Evolutionary conservation across 2,797 vertebrate species (phyloP).

Genomic region (Eleutherodactylus coqui): DNA sequence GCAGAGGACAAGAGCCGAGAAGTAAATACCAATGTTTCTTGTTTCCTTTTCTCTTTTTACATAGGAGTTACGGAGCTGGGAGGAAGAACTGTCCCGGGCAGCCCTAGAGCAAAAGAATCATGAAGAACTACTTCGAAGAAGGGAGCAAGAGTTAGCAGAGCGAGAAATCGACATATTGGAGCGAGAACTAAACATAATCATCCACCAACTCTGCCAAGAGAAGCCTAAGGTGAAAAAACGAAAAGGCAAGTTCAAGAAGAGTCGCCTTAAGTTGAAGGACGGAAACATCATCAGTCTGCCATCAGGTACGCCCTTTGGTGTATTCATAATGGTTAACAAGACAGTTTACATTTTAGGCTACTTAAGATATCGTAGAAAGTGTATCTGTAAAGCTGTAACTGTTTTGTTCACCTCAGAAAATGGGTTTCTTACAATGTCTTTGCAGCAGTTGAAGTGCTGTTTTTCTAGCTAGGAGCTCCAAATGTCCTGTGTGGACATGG

Average conservation of each 20-base stretch:
- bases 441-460: too few species aligned
- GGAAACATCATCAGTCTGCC: slow-evolving; percentile 95
- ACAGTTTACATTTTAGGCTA: not conserved
- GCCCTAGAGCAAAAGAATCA: slow-evolving; percentile 96
- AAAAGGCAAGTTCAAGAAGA: slow-evolving; percentile 94
- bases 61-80: slow-evolving; percentile 95
- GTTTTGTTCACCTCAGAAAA: too few species aligned
- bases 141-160: slow-evolving; percentile 95
- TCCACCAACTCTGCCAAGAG: slow-evolving; percentile 96
- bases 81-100: slow-evolving; percentile 91
- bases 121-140: slow-evolving; percentile 87
- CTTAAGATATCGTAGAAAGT: too few species aligned
- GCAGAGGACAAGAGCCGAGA: not conserved
- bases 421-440: too few species aligned
- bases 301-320: slow-evolving; percentile 79
- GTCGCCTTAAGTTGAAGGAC: slow-evolving; percentile 90
- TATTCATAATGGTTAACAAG: too few species aligned
- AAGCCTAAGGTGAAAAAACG: slow-evolving; percentile 93
- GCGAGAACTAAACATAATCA: slow-evolving; percentile 95
- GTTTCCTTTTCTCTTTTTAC: not conserved
- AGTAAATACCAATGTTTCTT: not conserved
- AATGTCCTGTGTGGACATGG: too few species aligned
- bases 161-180: slow-evolving; percentile 96
- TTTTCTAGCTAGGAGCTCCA: too few species aligned
- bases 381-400: too few species aligned